phyloP scores from a whole-genome alignment of 1,140 invertebrate species.

The Drosophila sp. region DNA sequence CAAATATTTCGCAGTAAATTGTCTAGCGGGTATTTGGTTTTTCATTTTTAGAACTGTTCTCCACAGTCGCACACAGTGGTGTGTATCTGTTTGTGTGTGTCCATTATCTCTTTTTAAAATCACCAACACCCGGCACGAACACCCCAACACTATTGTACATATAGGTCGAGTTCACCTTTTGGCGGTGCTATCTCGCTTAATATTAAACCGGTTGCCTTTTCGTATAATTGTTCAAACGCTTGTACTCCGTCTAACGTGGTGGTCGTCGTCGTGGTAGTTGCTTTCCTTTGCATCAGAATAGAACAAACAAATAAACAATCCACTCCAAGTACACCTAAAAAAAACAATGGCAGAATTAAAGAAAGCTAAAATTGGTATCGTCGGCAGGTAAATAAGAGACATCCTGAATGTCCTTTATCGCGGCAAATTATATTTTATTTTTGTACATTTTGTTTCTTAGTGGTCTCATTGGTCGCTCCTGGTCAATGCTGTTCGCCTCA shows the following conservation, averaged over 20 bases:
- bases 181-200: conserved; percentile 51
- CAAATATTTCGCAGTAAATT: conserved; percentile 19
- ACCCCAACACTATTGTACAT: conserved; percentile 34
- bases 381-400: conserved; percentile 85
- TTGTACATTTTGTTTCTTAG: conserved; percentile 72
- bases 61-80: background rate
- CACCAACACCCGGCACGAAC: conserved; percentile 39
- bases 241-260: conserved; percentile 31
- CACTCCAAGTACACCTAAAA: conserved; percentile 6
- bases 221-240: conserved; percentile 52
- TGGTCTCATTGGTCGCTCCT: conserved; percentile 96
- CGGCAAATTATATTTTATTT: background rate
- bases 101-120: conserved; percentile 63
- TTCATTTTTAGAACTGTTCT: conserved; percentile 13
- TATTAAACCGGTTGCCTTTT: conserved; percentile 72
- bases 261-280: conserved; percentile 31
- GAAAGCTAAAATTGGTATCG: conserved; percentile 87
- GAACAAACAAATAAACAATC: background rate
- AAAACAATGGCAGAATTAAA: conserved; percentile 56
- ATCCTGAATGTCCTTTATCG: background rate
- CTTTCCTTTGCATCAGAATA: conserved; percentile 8
- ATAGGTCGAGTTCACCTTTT: conserved; percentile 68
- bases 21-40: conserved; percentile 35
- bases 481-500: conserved; percentile 97
- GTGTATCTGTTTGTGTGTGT: conserved; percentile 16